phyloP scores from a whole-genome alignment of 2,113 vertebrate species.

The Phyllostomus hastatus region DNA sequence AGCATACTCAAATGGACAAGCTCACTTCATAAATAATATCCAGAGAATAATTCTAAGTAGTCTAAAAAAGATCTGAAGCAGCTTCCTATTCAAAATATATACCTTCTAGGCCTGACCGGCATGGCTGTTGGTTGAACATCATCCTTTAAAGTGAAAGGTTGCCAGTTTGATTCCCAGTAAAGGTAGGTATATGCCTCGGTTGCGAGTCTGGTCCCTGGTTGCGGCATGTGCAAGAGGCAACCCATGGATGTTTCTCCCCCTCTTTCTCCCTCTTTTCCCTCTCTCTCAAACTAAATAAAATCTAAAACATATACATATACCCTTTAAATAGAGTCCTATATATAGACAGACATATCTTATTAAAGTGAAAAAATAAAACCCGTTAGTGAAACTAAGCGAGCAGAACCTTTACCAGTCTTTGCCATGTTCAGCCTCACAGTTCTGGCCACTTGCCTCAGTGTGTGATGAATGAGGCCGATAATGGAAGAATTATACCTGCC shows the following conservation, averaged over 20 bases:
- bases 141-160: too few relatives aligned
- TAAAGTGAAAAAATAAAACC: constrained; percentile 17
- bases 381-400: constrained; percentile 24
- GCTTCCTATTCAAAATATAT: constrained; percentile 16
- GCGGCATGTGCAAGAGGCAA: too few relatives aligned
- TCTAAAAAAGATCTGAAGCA: not conserved
- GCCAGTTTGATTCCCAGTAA: too few relatives aligned
- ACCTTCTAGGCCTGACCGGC: not conserved
- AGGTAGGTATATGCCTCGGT: too few relatives aligned
- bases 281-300: not conserved
- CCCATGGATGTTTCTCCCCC: too few relatives aligned
- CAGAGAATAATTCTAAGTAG: not conserved
- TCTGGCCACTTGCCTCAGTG: not conserved
- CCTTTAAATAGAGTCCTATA: not conserved
- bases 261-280: too few relatives aligned
- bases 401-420: not conserved
- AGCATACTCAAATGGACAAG: not conserved
- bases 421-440: not conserved
- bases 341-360: not conserved
- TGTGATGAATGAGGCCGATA: constrained; percentile 35
- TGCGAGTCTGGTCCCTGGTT: too few relatives aligned
- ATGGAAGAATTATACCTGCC: constrained; percentile 23
- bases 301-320: not conserved
- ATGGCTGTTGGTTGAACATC: too few relatives aligned
- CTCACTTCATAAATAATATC: not conserved